Base-by-base conservation (phyloP, 2,113 vertebrate species). In the Notarius quadriscutis region DNA sequence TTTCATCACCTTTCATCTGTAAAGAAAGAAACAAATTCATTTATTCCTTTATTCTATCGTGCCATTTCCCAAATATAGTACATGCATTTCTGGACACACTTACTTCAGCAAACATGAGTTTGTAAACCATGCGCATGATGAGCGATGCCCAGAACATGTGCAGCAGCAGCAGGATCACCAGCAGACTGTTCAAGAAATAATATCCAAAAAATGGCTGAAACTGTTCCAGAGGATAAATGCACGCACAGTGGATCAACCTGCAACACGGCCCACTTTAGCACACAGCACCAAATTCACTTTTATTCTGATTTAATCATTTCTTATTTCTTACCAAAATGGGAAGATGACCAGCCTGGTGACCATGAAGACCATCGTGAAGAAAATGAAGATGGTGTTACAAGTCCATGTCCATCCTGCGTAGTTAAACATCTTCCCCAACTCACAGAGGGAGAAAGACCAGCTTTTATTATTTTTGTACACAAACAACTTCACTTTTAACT, bases 391-490 rank as follows among this genome's bases (percentile, higher is more conserved):
- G 25, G 1, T 1, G 0, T 97, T 96, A 87, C 96, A 95, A 71
- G 95, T 94, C 25, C 90, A 89, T 63, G 93, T 93, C 96, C 96
- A 97, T 81, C 69, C 94, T n/a, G 96, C 97, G 0, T 99, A 99
- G 91, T 97, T 96, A 89, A 98, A 95, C 90, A 99, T 94, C 91
- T 99, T 99, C 82, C 96, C 97, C 81, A 95, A 96, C 97, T 99
- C 77, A 53, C 41, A 83, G 20, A 58, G 20, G 69, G 17, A 69
- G 85, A 88, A 75, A 91, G 63, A 78, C 17, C 41, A 69, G 53
- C 3, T 51, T 57, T 15, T 14, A 4, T 22, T 22, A 27, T 69
- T 4, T 11, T 53, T 41, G 4, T 41, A 4, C 41, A 60, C 58
- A 55, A 6, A 57, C 22, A 65, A 9, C 34, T 20, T 72, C 15